Percentiles rank a stretch among this genome's conserved stretches.
phyloP scores from a whole-genome alignment of 2,113 vertebrate genomes.

The Tetrax tetrax region DNA sequence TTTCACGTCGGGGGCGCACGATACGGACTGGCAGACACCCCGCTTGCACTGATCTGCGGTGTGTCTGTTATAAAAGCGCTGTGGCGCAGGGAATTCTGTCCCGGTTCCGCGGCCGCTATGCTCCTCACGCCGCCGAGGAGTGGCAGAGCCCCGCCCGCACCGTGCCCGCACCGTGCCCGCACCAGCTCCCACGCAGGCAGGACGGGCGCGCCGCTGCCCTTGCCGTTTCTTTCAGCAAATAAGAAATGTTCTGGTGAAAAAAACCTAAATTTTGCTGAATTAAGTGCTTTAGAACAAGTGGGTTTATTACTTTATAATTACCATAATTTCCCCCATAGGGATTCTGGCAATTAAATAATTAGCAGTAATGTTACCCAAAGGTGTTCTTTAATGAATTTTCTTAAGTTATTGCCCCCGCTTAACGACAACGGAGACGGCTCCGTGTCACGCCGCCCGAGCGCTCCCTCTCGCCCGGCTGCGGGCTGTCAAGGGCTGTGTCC shows the following conservation, averaged over 20 bases:
- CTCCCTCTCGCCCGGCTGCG: background rate
- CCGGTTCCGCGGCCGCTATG: background rate
- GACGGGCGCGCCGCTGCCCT: background rate
- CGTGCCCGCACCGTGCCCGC: background rate
- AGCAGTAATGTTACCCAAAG: conserved; percentile 72
- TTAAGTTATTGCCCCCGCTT: conserved; percentile 8
- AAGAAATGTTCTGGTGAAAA: background rate
- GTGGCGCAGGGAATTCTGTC: background rate
- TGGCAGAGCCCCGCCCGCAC: background rate
- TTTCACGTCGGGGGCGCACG: fast-evolving
- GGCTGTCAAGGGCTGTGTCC: fast-evolving
- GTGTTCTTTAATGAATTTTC: conserved; percentile 70
- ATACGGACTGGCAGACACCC: background rate
- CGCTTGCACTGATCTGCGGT: background rate
- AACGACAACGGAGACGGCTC: background rate
- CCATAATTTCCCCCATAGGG: conserved; percentile 70
- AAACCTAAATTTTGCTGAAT: conserved; percentile 72
- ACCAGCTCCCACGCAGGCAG: background rate
- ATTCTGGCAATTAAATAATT: conserved; percentile 82
- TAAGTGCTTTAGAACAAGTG: conserved; percentile 70
- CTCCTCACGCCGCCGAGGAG: background rate
- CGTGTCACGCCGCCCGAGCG: background rate
- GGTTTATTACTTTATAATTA: conserved; percentile 79
- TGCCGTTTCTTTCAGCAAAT: background rate
- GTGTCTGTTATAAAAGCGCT: background rate